Percentiles rank a stretch among this genome's conserved stretches.
phyloP scores from a whole-genome alignment of 1,140 invertebrate species.

The Ips typographus region DNA sequence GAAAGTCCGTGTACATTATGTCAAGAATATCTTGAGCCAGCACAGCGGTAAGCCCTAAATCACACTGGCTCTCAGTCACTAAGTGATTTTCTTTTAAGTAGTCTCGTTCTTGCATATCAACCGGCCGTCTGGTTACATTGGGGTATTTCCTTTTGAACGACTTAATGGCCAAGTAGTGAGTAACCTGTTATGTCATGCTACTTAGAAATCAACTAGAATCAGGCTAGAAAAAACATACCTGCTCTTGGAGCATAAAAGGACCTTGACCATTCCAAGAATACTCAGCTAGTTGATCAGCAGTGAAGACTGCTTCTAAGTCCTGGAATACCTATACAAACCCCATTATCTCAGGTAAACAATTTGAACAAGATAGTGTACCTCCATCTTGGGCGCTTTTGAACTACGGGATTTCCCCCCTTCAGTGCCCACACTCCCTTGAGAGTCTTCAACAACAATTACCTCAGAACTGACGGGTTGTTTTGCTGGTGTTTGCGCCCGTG shows the following conservation, averaged over 20 bases:
- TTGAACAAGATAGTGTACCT: slow-evolving; percentile 14
- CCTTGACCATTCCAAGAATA: slow-evolving; percentile 88
- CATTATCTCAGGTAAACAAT: background rate
- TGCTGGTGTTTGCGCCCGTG: slow-evolving; percentile 57
- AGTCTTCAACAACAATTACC: slow-evolving; percentile 70
- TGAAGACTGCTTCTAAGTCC: slow-evolving; percentile 68
- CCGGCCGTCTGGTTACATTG: slow-evolving; percentile 70
- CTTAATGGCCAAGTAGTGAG: slow-evolving; percentile 88
- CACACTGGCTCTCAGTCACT: slow-evolving; percentile 89
- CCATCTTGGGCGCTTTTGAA: slow-evolving; percentile 44
- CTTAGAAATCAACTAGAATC: no score
- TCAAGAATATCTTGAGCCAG: slow-evolving; percentile 89
- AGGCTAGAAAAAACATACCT: slow-evolving; percentile 48
- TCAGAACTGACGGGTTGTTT: slow-evolving; percentile 49
- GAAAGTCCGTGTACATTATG: slow-evolving; percentile 93
- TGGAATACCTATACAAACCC: slow-evolving; percentile 38
- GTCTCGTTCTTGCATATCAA: slow-evolving; percentile 88
- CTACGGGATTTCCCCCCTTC: slow-evolving; percentile 57
- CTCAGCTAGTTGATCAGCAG: slow-evolving; percentile 86
- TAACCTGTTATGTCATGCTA: slow-evolving; percentile 56
- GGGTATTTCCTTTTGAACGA: slow-evolving; percentile 96
- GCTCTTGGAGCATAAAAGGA: slow-evolving; percentile 85
- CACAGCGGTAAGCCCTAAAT: slow-evolving; percentile 90
- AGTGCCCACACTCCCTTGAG: slow-evolving; percentile 71
- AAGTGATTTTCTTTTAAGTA: slow-evolving; percentile 80